Conservation (phyloP, 2,888 invertebrate genomes). For the Pristionchus exspectatus region DNA sequence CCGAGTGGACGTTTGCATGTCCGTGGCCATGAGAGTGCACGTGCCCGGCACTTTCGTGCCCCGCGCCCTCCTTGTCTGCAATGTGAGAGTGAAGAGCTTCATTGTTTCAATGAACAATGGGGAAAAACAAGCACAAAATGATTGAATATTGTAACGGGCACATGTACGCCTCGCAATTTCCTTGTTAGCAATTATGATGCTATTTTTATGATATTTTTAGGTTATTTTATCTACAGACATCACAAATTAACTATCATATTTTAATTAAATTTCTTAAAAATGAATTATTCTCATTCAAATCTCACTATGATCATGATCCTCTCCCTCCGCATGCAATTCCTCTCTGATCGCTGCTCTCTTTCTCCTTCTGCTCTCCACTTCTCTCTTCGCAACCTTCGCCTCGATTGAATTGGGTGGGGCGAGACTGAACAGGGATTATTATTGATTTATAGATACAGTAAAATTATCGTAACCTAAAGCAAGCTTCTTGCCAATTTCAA, state of each 20-base stretch:
- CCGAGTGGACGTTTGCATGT: slow-evolving; percentile 44
- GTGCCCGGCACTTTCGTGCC: slow-evolving; percentile 13
- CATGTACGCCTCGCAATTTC: too few relatives aligned
- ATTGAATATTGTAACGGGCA: too few relatives aligned
- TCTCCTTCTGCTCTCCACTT: background rate
- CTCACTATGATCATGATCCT: slow-evolving; percentile 24
- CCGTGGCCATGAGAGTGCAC: background rate
- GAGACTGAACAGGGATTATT: background rate
- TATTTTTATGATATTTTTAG: too few relatives aligned
- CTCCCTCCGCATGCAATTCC: background rate
- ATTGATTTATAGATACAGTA: background rate
- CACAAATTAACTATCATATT: too few relatives aligned
- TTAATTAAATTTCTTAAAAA: background rate
- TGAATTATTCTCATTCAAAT: too few relatives aligned
- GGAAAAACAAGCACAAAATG: too few relatives aligned
- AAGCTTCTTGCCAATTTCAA: too few relatives aligned
- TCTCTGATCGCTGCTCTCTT: slow-evolving; percentile 1
- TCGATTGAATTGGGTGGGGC: slow-evolving; percentile 24
- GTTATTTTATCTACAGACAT: too few relatives aligned
- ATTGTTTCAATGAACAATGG: too few relatives aligned
- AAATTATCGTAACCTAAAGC: too few relatives aligned
- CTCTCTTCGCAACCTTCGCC: slow-evolving; percentile 34
- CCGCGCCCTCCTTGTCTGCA: slow-evolving; percentile 24
- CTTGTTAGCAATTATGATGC: too few relatives aligned
- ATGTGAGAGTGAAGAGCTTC: background rate